phyloP scores from a whole-genome alignment of 2,797 vertebrate species.

The Erpetoichthys calabaricus region DNA sequence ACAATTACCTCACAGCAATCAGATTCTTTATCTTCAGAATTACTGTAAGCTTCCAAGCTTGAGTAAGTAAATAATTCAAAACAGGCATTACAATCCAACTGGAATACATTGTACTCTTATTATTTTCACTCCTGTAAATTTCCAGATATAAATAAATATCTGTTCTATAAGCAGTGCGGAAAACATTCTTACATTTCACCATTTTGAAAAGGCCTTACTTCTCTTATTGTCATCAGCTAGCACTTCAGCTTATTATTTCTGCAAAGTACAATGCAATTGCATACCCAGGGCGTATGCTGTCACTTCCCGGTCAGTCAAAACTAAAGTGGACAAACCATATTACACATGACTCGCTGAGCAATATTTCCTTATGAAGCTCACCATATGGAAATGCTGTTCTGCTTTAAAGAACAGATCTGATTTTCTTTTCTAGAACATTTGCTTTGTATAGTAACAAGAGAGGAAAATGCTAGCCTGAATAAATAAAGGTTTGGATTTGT shows the following conservation, averaged over 20 bases:
- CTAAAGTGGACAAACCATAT: background rate
- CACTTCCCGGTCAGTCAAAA: background rate
- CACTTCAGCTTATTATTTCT: background rate
- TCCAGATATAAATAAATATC: too few relatives aligned
- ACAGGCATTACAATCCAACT: background rate
- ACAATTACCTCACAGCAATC: too few relatives aligned
- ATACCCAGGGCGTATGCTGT: background rate
- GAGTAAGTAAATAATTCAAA: too few relatives aligned
- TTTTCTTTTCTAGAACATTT: too few relatives aligned
- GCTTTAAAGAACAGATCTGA: background rate
- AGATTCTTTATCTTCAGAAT: too few relatives aligned
- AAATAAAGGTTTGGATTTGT: too few relatives aligned
- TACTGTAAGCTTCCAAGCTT: too few relatives aligned
- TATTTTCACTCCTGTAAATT: background rate
- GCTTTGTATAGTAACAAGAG: too few relatives aligned
- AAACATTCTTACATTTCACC: too few relatives aligned
- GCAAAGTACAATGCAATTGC: constrained; percentile 2
- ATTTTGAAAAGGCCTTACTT: too few relatives aligned
- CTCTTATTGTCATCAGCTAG: background rate
- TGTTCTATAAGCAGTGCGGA: too few relatives aligned
- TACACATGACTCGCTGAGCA: background rate
- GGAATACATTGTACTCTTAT: background rate
- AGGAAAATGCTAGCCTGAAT: too few relatives aligned
- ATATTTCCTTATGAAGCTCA: background rate
- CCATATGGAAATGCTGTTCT: background rate